Base-by-base conservation (phyloP, 2,888 invertebrate genomes). In the Bedellia somnulentella region DNA sequence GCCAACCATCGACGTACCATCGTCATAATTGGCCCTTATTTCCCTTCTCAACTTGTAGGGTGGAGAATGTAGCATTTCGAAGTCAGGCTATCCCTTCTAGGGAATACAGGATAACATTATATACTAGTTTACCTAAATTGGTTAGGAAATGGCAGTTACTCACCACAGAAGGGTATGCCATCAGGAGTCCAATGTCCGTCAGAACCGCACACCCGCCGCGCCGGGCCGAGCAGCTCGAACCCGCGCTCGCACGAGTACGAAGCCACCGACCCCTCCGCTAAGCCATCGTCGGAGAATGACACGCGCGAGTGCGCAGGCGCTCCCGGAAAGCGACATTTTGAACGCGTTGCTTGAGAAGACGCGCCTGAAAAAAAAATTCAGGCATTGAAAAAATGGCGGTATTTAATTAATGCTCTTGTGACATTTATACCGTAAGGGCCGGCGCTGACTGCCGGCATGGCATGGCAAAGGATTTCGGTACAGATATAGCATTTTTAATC, bases 131-230 rank as follows among this genome's bases (percentile, higher is more conserved):
- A 5, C 5, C 9, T 18, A 18, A n/a, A n/a, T n/a, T n/a, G n/a
- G n/a, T n/a, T n/a, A n/a, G n/a, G 6, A 24, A 6, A 14, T 6
- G 26, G 36, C 10, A 17, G 22, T 3, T 6, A 83, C 89, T 89
- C 59, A 94, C 94, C 94, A 63, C 94, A 94, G 62, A 94, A 94
- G 4, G 94, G 94, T 44, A 94, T 89, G 33, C 93, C 94, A 52
- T 91, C 90, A 0, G 93, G 94, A 5, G 81, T 62, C 94, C 94
- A 94, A 24, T 80, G 80, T 8, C 87, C 88, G 42, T 85, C 81
- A 0, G 59, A 41, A 27, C 83, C 83, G 49, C 94, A 94, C 11
- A 84, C 79, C 37, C 93, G 75, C 37, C 91, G 64, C 1, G 89
- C 80, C 0, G 93, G 93, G 0, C 94, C 94, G n/a, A 94, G 77